Percentiles rank a stretch among this genome's conserved stretches.
phyloP scores from a whole-genome alignment of 2,113 vertebrate genomes.

The Phyllostomus discolor region DNA sequence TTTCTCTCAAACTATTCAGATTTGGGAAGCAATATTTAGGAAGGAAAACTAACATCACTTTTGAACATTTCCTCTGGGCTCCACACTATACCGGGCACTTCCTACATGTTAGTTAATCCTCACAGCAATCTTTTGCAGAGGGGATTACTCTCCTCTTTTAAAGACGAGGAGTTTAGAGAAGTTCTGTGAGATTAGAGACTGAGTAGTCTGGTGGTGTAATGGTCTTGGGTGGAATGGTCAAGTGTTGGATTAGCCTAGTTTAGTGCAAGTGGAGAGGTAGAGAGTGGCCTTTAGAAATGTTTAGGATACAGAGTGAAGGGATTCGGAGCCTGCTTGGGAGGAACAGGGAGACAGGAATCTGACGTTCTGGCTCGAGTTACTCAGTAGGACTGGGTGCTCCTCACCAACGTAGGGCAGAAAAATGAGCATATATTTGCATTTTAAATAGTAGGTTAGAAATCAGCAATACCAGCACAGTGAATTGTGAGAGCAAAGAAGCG shows the following conservation, averaged over 20 bases:
- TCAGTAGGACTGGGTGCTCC: not conserved
- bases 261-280: not conserved
- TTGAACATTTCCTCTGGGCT: not conserved
- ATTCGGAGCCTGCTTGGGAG: not conserved
- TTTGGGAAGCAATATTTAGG: conserved; percentile 24
- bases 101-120: not conserved
- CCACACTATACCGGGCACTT: not conserved
- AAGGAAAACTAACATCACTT: conserved; percentile 20
- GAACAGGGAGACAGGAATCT: not conserved
- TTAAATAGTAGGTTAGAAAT: not conserved
- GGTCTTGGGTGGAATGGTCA: not conserved
- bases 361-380: not conserved
- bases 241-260: not conserved
- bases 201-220: not conserved
- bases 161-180: not conserved
- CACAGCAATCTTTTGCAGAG: not conserved
- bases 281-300: not conserved
- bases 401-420: not conserved
- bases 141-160: not conserved
- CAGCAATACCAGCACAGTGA: not conserved
- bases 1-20: conserved; percentile 33
- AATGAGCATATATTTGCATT: not conserved
- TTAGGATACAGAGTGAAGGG: not conserved
- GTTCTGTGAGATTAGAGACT: not conserved
- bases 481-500: not conserved